Base-by-base conservation (phyloP, 2,797 vertebrate genomes). In the Fringilla coelebs region DNA sequence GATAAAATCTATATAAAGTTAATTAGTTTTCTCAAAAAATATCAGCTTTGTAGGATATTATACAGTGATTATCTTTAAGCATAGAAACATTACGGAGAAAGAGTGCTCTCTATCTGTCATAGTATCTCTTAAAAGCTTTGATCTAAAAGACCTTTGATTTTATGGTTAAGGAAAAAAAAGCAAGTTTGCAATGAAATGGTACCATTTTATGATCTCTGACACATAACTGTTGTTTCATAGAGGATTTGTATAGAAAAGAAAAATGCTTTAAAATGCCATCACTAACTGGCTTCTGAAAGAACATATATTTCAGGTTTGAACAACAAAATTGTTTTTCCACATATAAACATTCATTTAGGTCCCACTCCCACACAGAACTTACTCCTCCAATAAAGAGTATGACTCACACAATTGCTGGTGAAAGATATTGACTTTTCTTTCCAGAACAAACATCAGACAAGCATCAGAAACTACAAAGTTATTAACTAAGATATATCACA, bases 311-410 rank as follows among this genome's bases (percentile, higher is more conserved):
- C 84, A 94, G 28, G 51, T 94, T 91, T 84, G 85, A 96, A 89
- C 61, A 95, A 90, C 34, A 80, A 90, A 94, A 96, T 75, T 93
- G 91, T 90, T 96, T 95, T 92, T 88, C 60, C 76, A 73, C 82
- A 76, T 52, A 94, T 72, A 94, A 93, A 95, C 89, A 91, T 74
- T 88, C 45, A 84, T 88, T 95, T 96, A 75, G 19, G 58, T 90
- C 46, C 41, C 46, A 85, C 87, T 89, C 92, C 92, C 57, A 91
- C 91, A 78, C 52, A 57, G 38, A 70, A 76, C 32, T 94, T 74
- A 88, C 67, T 93, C 82, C 66, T 89, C 55, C 79, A 92, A 41
- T 81, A 91, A 88, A 41, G 14, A 49, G 5, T 36, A 66, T 94
- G 87, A 95, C 76, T 97, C 92, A 94, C 25, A 77, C 13, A 49